Conservation (phyloP, 2,888 invertebrate species). For the Tromatobia lineatoria region DNA sequence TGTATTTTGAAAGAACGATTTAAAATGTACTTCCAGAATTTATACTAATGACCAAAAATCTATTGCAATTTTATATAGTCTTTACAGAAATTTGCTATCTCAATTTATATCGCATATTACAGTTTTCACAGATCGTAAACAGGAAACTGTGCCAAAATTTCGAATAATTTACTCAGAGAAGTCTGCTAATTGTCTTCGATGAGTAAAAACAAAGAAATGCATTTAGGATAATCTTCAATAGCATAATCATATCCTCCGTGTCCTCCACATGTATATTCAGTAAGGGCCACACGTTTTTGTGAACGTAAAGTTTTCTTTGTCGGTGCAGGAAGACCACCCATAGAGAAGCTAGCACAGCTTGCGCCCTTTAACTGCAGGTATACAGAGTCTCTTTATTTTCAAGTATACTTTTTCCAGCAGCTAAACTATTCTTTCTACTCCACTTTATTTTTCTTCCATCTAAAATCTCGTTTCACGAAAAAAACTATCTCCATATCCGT, state of each 20-base stretch:
- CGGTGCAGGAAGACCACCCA: background rate
- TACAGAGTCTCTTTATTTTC: background rate
- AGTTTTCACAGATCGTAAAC: background rate
- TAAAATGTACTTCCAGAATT: too few relatives aligned
- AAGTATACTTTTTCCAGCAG: background rate
- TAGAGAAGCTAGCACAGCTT: background rate
- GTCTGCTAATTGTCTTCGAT: background rate
- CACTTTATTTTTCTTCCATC: background rate
- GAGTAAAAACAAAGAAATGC: background rate
- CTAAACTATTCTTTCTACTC: background rate
- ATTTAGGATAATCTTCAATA: background rate
- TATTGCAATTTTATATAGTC: background rate
- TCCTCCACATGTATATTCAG: background rate
- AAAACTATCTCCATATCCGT: constrained; percentile 49
- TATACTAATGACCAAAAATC: background rate
- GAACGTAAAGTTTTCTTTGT: background rate
- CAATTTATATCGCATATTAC: background rate
- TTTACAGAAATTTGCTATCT: background rate
- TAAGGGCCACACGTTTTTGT: background rate
- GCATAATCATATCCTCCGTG: background rate
- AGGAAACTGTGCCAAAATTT: background rate
- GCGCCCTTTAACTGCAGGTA: constrained; percentile 8
- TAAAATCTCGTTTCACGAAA: constrained; percentile 17
- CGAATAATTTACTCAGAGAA: background rate
- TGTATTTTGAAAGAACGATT: too few relatives aligned